Evolutionary conservation across 2,797 vertebrate genomes (phyloP), one percentile per base, ranked within the genome.

Genomic region (Ambastaia sidthimunki): DNA sequence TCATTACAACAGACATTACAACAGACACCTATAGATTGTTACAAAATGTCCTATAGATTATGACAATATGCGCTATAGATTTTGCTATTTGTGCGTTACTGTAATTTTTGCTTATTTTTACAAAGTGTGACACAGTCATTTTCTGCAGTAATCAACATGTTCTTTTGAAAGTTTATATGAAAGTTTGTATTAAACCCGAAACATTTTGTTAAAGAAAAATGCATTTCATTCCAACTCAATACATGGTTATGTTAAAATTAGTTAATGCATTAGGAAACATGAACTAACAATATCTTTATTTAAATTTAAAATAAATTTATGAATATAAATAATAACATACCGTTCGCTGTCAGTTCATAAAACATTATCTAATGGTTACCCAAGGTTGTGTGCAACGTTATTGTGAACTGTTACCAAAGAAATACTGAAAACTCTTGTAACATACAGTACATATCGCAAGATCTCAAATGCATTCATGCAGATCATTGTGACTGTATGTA

Each of bases 401-500:
- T 18, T 52, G 48, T 52, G 4, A n/a, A n/a, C 4, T n/a, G 18
- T 52, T 28, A 28, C 28, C 28, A 6, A 52, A 52, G 6, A 52
- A 52, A 52, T 6, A 16, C 16, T 52, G 15, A 52, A 52, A 52
- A 52, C 15, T 1, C 9, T 4, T 52, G 18, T 52, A 52, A 52
- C 4, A 5, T 18, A 41, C n/a, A n/a, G n/a, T n/a, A n/a, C 37
- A 52, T 52, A n/a, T 52, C 18, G 11, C 59, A 72, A 28, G 2
- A 2, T 28, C n/a, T n/a, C 19, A 50, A 28, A 63, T 13, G 18
- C 16, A 52, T 52, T 44, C 41, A 52, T 16, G 50, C 59, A 65
- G 13, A 65, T 34, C 44, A 74, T 48, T 34, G 44, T 50, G 47
- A 74, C 59, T 50, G 63, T 47, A 65, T 66, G 44, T 75, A 44